phyloP scores from a whole-genome alignment of 2,797 vertebrate species.

The Amphiprion clarkii region DNA sequence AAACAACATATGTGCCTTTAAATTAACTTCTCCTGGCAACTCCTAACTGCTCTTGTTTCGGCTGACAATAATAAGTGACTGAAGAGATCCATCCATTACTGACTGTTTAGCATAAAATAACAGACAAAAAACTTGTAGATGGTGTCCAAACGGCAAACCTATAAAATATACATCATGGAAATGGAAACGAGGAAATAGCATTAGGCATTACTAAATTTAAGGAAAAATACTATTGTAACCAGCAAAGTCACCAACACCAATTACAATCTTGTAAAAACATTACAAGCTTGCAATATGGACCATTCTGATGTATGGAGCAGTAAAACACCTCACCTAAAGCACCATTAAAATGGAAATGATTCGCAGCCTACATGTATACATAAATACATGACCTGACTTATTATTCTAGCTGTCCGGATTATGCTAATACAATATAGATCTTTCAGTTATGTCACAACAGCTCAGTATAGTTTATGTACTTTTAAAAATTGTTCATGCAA shows the following conservation, averaged over 20 bases:
- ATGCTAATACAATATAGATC: slow-evolving; percentile 33
- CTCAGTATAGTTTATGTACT: not conserved
- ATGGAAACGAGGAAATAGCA: not conserved
- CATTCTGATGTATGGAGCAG: slow-evolving; percentile 9
- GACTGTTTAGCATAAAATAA: not conserved
- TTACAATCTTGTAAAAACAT: not conserved
- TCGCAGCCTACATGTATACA: not conserved
- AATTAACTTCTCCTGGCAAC: not conserved
- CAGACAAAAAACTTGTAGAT: too few species aligned
- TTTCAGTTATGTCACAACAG: slow-evolving; percentile 21
- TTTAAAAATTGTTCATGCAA: slow-evolving; percentile 42
- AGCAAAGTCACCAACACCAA: not conserved
- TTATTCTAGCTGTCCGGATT: slow-evolving; percentile 25
- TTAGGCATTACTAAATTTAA: not conserved
- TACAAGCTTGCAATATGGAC: not conserved
- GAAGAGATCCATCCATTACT: not conserved
- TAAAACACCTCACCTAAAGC: slow-evolving; percentile 24
- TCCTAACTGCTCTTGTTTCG: not conserved
- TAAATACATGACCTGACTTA: slow-evolving; percentile 5
- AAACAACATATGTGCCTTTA: not conserved
- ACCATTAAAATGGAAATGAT: slow-evolving; percentile 35
- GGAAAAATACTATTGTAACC: not conserved
- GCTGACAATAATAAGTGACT: not conserved
- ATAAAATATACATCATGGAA: not conserved
- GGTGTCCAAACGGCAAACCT: not conserved